Percentiles rank a stretch among this genome's conserved stretches.
These are phyloP conservation scores for Drosophila stalkeri DNA, from an alignment of 2,888 invertebrate genomes.

Conservation along the genomic window DNA sequence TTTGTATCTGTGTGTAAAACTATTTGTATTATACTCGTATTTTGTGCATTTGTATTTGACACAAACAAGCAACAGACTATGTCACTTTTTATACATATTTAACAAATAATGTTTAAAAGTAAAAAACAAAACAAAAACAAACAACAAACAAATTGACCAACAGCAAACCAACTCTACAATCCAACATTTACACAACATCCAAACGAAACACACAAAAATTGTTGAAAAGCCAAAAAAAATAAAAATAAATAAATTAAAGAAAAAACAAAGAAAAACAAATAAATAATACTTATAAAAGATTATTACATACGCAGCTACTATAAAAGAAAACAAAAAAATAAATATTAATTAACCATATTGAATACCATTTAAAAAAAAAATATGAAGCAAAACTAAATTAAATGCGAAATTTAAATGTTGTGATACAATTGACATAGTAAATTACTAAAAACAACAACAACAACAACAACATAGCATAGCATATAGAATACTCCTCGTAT, in stretches of 20 bases:
- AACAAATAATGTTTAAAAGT: constrained; percentile 22
- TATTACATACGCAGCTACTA: constrained; percentile 43
- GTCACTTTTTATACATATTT: constrained; percentile 72
- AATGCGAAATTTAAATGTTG: constrained; percentile 70
- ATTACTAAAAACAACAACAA: constrained; percentile 18
- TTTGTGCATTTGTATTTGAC: constrained; percentile 73
- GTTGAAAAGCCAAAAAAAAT: constrained; percentile 42
- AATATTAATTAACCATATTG: constrained; percentile 47
- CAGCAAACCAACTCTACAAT: constrained; percentile 47
- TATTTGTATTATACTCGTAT: constrained; percentile 74
- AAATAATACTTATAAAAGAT: constrained; percentile 29
- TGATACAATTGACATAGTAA: constrained; percentile 68
- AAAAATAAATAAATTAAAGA: constrained; percentile 11
- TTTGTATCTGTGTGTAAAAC: constrained; percentile 70
- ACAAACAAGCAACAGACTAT: constrained; percentile 66
- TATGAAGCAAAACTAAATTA: constrained; percentile 33
- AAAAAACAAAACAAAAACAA: neutral
- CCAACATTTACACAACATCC: constrained; percentile 40
- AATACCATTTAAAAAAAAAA: constrained; percentile 21
- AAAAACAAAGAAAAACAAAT: constrained; percentile 20
- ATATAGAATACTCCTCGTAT: constrained; percentile 13
- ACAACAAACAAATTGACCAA: constrained; percentile 31
- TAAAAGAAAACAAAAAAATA: constrained; percentile 13
- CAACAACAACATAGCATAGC: constrained; percentile 11
- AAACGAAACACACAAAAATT: constrained; percentile 22